A percentile compares a stretch with the other conserved stretches of the same genome.
phyloP scores from a whole-genome alignment of 2,113 vertebrate species.

The Corythoichthys intestinalis region DNA sequence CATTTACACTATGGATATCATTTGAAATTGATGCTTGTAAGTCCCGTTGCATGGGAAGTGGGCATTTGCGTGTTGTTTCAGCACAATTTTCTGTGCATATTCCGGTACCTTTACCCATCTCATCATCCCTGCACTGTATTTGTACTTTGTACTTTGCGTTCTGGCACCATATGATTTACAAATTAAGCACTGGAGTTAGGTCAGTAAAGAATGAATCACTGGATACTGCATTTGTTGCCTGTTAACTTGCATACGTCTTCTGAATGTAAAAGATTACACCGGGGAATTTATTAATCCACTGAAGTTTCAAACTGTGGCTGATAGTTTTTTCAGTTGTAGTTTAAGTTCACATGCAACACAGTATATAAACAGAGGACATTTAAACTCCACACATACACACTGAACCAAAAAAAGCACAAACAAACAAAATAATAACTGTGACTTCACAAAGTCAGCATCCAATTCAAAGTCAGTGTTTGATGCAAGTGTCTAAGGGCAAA shows the following conservation, averaged over 20 bases:
- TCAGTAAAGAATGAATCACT: constrained; percentile 38
- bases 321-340: constrained; percentile 25
- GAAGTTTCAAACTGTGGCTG: constrained; percentile 20
- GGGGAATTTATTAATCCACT: constrained; percentile 44
- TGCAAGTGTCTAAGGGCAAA: constrained; percentile 33
- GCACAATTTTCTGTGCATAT: too few species aligned
- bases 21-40: too few species aligned
- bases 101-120: too few species aligned
- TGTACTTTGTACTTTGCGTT: too few species aligned
- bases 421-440: constrained; percentile 7
- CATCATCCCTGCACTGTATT: too few species aligned
- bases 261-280: constrained; percentile 37
- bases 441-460: constrained; percentile 24
- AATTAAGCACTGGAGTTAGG: constrained; percentile 11
- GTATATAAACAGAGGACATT: constrained; percentile 22
- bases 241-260: constrained; percentile 50
- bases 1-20: too few species aligned
- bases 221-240: constrained; percentile 38
- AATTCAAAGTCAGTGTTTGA: constrained; percentile 39
- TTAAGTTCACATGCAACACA: constrained; percentile 16
- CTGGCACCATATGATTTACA: too few species aligned
- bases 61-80: too few species aligned
- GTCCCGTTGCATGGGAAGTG: too few species aligned
- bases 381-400: constrained; percentile 21
- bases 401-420: constrained; percentile 9